Base-by-base conservation (phyloP, 2,888 invertebrate genomes). In the Drosophila maculinotata region DNA sequence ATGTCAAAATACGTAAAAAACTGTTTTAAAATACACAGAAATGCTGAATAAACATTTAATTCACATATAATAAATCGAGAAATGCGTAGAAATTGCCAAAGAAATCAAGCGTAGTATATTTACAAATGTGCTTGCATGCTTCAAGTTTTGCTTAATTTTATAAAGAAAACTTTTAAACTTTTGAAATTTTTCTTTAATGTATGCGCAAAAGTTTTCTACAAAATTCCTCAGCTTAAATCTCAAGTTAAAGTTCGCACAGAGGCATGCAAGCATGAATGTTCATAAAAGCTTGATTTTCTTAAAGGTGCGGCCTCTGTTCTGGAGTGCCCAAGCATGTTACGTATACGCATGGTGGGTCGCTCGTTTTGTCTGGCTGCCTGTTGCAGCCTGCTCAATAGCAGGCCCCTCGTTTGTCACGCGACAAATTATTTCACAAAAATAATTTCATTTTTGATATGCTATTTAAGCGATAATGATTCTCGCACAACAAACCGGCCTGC, bases 381-480 rank as follows among this genome's bases (percentile, higher is more conserved):
- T 81, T 81, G 87, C n/a, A n/a, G n/a, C n/a, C n/a, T n/a, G n/a
- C n/a, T n/a, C n/a, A n/a, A n/a, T n/a, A 80, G 64, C 65, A 49
- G 36, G 59, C 42, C 15, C 28, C 76, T 79, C 80, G 56, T 73
- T 80, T 73, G 66, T 77, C 81, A 73, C 62, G 76, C 85, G 82
- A 84, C 82, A 81, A 81, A 81, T 81, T 87, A 84, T 87, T 84
- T 84, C 60, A 42, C 57, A 69, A 56, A 67, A 72, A 84, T 84
- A 68, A 81, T 84, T 79, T 87, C 67, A 79, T 87, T 75, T 81
- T 67, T 87, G 87, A 81, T 81, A 87, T 75, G 87, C 60, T 82
- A 81, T 84, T 81, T 87, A 87, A 71, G 45, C 62, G 79, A 56
- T 68, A 62, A 60, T 72, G 44, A 66, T 60, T 71, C 39, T 52